Base-by-base conservation (phyloP, 2,888 invertebrate genomes). In the Hecatera dysodea region DNA sequence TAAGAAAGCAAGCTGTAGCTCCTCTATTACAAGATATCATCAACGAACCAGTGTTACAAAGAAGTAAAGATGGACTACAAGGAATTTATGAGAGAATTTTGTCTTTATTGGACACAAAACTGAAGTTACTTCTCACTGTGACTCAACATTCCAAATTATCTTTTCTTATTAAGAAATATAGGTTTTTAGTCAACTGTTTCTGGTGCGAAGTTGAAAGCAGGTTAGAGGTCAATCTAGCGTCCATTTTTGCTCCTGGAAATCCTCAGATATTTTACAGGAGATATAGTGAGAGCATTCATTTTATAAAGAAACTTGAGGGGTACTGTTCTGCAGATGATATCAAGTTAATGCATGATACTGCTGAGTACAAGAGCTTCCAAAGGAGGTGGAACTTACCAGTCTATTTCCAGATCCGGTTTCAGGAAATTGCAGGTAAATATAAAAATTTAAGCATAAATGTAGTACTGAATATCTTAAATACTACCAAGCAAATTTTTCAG, bases 371-470 rank as follows among this genome's bases (percentile, higher is more conserved):
- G 87, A 97, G 97, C 78, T 98, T 99, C 89, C 97, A 98, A 83
- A 97, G 97, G 80, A 97, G 98, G 84, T 99, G 99, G 98, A 99
- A 99, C 93, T 96, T 99, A 63, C 98, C 99, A 17, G 99, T 99
- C n/a, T 99, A 99, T 93, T 99, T 98, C 92, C 99, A 99, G 95
- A 98, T 99, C 83, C 97, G 99, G 82, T 99, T 99, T 95, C 99
- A 99, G 96, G 98, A 99, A 95, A 98, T 99, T 89, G 98, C 98
- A 66, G 98, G 98, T 82, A 94, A 75, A 65, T 48, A 19, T 29
- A 60, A 11, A 22, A 33, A 22, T 33, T 1, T 4, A 4, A 0
- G 2, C 4, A 17, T 11, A 29, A 0, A 33, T 55, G 33, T 55
- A n/a, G 4, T 11, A n/a, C 29, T n/a, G 9, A 29, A 29, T n/a